phyloP scores from a whole-genome alignment of 2,888 invertebrate species.

The Galerucella calmariensis region DNA sequence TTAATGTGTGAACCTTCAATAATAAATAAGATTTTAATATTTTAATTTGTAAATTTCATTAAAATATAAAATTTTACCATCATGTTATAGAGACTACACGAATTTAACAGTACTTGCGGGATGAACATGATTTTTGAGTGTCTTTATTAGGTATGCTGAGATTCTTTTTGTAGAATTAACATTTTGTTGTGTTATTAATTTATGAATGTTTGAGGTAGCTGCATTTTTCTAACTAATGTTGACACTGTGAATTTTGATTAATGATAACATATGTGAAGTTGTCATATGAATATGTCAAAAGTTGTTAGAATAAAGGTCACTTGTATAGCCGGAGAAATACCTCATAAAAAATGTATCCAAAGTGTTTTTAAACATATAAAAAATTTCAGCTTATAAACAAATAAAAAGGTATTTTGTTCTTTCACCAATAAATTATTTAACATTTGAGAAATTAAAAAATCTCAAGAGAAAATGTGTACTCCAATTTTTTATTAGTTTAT shows the following conservation, averaged over 20 bases:
- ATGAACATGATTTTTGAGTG: background rate
- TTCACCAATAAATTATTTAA: too few species aligned
- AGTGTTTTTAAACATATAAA: too few species aligned
- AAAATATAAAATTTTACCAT: background rate
- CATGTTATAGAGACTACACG: background rate
- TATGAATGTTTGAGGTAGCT: background rate
- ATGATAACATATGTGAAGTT: background rate
- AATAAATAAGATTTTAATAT: background rate
- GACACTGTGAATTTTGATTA: background rate
- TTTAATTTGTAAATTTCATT: background rate
- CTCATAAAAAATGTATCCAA: too few species aligned
- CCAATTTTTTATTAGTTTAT: too few species aligned
- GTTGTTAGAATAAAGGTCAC: background rate
- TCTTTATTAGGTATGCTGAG: background rate
- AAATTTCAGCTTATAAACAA: too few species aligned
- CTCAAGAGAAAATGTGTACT: too few species aligned
- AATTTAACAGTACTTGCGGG: background rate
- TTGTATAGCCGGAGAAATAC: too few species aligned
- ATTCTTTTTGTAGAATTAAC: background rate
- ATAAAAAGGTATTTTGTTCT: too few species aligned
- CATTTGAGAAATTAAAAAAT: too few species aligned
- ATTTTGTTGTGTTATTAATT: background rate
- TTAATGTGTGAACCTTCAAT: conserved; percentile 73
- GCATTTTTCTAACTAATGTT: background rate
- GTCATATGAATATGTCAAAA: conserved; percentile 1